phyloP scores from a whole-genome alignment of 2,888 invertebrate species.

The Gymnocheta viridis region DNA sequence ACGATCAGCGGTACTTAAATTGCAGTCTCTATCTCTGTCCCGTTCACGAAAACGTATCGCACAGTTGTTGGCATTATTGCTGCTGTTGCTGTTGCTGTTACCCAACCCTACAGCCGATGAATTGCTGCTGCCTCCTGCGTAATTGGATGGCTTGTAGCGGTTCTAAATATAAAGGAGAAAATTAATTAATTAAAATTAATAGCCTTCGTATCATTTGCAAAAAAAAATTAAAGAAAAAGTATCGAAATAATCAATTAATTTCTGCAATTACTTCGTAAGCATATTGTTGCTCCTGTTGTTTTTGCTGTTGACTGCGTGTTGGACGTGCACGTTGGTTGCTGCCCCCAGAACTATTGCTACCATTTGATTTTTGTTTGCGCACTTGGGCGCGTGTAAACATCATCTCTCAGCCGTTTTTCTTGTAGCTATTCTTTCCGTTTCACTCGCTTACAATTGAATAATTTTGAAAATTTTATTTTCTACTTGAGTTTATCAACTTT shows the following conservation, averaged over 20 bases:
- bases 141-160: conserved; percentile 74
- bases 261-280: conserved; percentile 66
- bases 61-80: conserved; percentile 54
- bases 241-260: neutral
- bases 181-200: neutral
- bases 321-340: conserved; percentile 74
- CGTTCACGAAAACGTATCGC: conserved; percentile 70
- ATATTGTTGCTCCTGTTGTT: conserved; percentile 69
- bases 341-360: conserved; percentile 75
- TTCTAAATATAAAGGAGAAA: conserved; percentile 69
- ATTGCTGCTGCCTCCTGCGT: conserved; percentile 72
- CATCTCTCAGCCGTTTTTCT: conserved; percentile 81
- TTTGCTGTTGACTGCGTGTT: conserved; percentile 72
- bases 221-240: neutral
- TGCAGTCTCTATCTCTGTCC: conserved; percentile 65
- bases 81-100: conserved; percentile 64
- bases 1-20: conserved; percentile 53
- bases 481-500: conserved; percentile 41
- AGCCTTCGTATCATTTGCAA: neutral
- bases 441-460: neutral
- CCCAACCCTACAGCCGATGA: conserved; percentile 72
- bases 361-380: conserved; percentile 83
- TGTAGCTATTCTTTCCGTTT: neutral
- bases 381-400: conserved; percentile 88
- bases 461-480: conserved; percentile 5